Evolutionary conservation across 2,113 vertebrate genomes (phyloP).

Genomic region (Vulpes ferrilata): DNA sequence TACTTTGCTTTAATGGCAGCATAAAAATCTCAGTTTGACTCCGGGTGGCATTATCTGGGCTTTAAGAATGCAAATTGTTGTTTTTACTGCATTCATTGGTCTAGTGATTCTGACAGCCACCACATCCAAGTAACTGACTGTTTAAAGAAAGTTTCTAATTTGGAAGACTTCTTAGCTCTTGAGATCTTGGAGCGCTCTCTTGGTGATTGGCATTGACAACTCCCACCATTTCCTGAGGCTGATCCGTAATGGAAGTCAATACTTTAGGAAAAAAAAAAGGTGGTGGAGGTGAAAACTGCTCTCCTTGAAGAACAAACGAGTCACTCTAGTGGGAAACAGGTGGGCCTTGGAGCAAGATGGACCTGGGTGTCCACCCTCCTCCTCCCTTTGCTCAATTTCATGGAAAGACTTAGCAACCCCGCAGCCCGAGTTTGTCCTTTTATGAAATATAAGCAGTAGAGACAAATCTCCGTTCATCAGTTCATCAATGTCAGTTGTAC

Average conservation of each 20-base stretch:
- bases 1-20: conserved; percentile 78
- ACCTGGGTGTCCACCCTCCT: not conserved
- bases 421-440: not conserved
- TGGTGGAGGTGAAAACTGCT: not conserved
- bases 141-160: conserved; percentile 62
- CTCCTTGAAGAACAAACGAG: not conserved
- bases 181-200: not conserved
- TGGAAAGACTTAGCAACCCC: not conserved
- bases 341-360: not conserved
- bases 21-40: conserved; percentile 83
- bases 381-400: not conserved
- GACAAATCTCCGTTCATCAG: not conserved
- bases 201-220: not conserved
- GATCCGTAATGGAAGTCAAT: not conserved
- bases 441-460: not conserved
- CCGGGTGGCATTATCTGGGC: conserved; percentile 63
- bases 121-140: conserved; percentile 45
- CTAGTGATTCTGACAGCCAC: conserved; percentile 73
- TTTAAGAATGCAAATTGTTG: conserved; percentile 78
- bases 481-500: not conserved
- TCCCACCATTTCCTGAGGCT: not conserved
- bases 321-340: not conserved
- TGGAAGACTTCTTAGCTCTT: conserved; percentile 46
- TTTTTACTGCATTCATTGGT: conserved; percentile 76
- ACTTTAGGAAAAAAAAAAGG: not conserved